Conservation (phyloP, 2,888 invertebrate genomes). For the Cosmorhoe ocellata region DNA sequence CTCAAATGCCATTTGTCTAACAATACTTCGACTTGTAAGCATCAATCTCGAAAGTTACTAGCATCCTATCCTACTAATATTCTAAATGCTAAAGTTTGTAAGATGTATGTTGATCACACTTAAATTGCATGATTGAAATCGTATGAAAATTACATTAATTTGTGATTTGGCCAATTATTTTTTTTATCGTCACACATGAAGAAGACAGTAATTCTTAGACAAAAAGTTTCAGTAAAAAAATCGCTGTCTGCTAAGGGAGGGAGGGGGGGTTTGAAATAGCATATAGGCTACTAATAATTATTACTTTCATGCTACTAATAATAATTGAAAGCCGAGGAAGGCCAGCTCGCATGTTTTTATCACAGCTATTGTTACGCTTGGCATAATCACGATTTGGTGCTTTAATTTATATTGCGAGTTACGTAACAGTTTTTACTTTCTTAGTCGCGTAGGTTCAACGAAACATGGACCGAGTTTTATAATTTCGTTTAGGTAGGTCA, state of each 20-base stretch:
- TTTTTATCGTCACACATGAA: too few relatives aligned
- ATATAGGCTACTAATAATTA: too few relatives aligned
- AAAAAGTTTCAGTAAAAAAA: too few relatives aligned
- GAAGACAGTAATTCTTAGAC: too few relatives aligned
- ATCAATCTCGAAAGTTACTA: neutral
- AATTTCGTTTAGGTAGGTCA: slow-evolving; percentile 4
- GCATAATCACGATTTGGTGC: slow-evolving; percentile 2
- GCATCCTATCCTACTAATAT: neutral
- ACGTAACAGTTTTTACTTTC: neutral
- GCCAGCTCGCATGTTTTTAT: slow-evolving; percentile 4
- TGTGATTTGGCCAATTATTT: too few relatives aligned
- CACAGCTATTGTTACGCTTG: slow-evolving; percentile 10
- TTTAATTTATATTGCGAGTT: slow-evolving; percentile 5
- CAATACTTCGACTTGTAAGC: neutral
- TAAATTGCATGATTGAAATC: too few relatives aligned
- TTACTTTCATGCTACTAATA: too few relatives aligned
- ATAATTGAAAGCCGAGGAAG: neutral
- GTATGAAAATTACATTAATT: too few relatives aligned
- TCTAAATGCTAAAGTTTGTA: too few relatives aligned
- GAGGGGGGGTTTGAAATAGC: too few relatives aligned
- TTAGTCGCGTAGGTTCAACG: neutral
- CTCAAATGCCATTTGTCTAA: slow-evolving; percentile 14
- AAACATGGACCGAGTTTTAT: neutral
- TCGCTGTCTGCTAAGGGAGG: too few relatives aligned
- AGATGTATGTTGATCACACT: too few relatives aligned